A percentile compares a stretch with the other conserved stretches of the same genome.
Conservation (phyloP, 2,797 vertebrate species). For the Calcarius lapponicus region DNA sequence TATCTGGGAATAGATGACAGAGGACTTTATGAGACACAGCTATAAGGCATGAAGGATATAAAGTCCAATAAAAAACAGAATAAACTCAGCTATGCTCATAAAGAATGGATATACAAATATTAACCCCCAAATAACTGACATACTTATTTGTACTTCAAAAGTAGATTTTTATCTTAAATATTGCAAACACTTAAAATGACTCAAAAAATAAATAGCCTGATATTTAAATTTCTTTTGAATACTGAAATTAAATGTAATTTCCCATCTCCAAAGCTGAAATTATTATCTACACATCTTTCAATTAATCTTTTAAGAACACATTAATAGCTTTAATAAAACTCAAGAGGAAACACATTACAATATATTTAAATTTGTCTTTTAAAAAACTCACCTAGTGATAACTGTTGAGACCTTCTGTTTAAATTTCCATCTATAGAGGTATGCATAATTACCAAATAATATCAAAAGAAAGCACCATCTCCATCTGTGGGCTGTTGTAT, state of each 20-base stretch:
- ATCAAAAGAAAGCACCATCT: slow-evolving; percentile 3
- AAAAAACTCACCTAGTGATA: background rate
- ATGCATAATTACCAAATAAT: background rate
- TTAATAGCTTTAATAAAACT: background rate
- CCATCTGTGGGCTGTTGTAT: slow-evolving; percentile 1
- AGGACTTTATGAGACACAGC: slow-evolving; percentile 28
- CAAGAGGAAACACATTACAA: background rate
- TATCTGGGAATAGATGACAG: slow-evolving; percentile 29
- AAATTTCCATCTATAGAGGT: background rate
- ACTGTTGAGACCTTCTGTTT: background rate
- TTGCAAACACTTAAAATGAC: background rate
- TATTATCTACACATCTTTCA: background rate
- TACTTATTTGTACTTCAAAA: background rate
- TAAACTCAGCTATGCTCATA: background rate
- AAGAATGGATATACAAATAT: slow-evolving; percentile 22
- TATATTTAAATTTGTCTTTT: background rate
- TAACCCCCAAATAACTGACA: background rate
- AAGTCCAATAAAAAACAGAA: slow-evolving; percentile 23
- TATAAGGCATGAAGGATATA: slow-evolving; percentile 32
- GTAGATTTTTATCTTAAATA: background rate
- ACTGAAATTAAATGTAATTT: slow-evolving; percentile 19
- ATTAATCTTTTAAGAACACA: background rate
- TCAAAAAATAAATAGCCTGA: background rate
- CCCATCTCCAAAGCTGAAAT: background rate
- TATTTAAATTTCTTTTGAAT: background rate